Percentiles rank a stretch among this genome's conserved stretches.
Evolutionary conservation across 2,113 vertebrate species (phyloP).

Genomic region (Donacobius atricapilla): DNA sequence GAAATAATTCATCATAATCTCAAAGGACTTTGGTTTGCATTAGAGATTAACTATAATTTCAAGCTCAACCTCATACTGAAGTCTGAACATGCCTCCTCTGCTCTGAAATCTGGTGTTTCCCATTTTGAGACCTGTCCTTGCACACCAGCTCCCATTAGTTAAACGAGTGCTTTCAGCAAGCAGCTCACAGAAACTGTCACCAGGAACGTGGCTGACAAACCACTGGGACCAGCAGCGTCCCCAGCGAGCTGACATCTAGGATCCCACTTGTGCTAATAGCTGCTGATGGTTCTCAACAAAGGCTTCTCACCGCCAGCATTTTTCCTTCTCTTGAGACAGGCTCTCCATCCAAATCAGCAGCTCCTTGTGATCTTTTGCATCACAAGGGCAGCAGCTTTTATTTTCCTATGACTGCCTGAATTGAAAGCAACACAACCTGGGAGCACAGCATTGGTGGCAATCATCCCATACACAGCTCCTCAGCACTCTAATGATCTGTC

Average conservation of each 20-base stretch:
- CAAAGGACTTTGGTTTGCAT: not conserved
- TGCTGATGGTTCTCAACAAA: not conserved
- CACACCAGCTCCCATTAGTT: not conserved
- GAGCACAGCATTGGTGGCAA: not conserved
- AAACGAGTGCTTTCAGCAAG: not conserved
- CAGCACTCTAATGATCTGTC: not conserved
- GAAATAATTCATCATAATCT: not conserved
- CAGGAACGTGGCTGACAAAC: not conserved
- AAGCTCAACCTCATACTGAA: not conserved
- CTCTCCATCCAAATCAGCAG: conserved; percentile 10
- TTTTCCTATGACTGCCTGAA: not conserved
- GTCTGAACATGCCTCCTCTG: not conserved
- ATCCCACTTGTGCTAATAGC: not conserved
- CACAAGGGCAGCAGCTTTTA: not conserved
- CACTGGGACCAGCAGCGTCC: not conserved
- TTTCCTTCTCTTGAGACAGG: not conserved
- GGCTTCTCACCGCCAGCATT: not conserved
- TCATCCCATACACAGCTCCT: not conserved
- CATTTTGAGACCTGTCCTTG: not conserved
- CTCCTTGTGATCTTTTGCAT: not conserved
- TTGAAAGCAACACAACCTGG: not conserved
- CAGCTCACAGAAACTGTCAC: not conserved
- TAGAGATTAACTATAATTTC: not conserved
- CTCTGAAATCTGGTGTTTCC: not conserved
- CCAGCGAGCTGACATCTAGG: not conserved